Conservation (phyloP, 1,140 invertebrate species). For the Archegozetes longisetosus region DNA sequence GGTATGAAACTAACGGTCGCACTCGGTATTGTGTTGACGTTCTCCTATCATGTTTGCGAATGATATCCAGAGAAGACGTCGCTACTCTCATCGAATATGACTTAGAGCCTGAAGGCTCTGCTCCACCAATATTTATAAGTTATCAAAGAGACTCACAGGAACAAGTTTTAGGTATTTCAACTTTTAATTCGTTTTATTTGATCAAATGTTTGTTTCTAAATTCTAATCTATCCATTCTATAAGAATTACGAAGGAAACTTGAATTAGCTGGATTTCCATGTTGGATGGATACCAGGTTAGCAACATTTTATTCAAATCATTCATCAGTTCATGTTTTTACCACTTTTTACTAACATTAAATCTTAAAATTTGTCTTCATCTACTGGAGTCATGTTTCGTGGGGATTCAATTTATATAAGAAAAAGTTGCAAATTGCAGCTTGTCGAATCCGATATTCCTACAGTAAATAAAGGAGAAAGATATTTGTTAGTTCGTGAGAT, state of each 20-base stretch:
- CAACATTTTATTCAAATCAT: background rate
- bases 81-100: constrained; percentile 29
- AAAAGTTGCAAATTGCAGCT: no score
- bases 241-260: constrained; percentile 26
- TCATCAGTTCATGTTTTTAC: background rate
- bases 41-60: constrained; percentile 29
- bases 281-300: constrained; percentile 31
- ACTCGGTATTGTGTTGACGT: constrained; percentile 32
- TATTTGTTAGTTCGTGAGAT: no score
- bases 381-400: no score
- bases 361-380: no score
- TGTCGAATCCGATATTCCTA: no score
- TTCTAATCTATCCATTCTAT: background rate
- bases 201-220: background rate
- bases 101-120: constrained; percentile 26
- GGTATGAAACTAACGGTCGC: constrained; percentile 34
- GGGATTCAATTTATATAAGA: no score
- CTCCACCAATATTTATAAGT: constrained; percentile 33
- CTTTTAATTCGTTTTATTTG: background rate
- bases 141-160: constrained; percentile 33
- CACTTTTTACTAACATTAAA: no score
- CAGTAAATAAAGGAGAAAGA: no score
- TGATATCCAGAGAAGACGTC: constrained; percentile 30
- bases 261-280: constrained; percentile 31
- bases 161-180: constrained; percentile 17